Base-by-base conservation (phyloP, 2,113 vertebrate genomes). In the Toxotes jaculatrix region DNA sequence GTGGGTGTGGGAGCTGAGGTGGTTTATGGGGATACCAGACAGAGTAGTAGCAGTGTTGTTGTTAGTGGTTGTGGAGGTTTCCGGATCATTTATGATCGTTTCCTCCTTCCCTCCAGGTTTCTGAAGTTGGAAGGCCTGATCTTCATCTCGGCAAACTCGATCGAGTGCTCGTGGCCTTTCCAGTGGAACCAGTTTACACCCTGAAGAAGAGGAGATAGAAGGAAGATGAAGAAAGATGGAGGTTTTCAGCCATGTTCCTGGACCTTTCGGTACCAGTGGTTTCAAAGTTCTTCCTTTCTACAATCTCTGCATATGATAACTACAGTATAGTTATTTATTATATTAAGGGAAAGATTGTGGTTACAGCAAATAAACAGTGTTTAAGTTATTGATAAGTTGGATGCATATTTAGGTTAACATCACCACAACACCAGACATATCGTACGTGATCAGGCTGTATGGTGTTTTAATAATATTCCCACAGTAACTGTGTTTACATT, bases 181-280 rank as follows among this genome's bases (percentile, higher is more conserved):
- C 98, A 99, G 87, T 99, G 98, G 96, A 98, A 99, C 98, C 98
- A 99, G 95, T 99, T 99, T 21, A 99, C 95, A 0, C 98, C 98
- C 98, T 99, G 87, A 34, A 57, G 40, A 36, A 13, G 4, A 67
- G 14, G 42, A 21, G 19, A 49, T 7, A 1, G 8, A 42, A 4
- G 64, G 10, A 59, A 49, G 49, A 23, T 61, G n/a, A 55, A 32
- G 32, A 56, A 16, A 53, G 11, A 14, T 9, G 27, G 23, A 40
- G 62, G 45, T n/a, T 5, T 19, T 51, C 13, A n/a, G 6, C 23
- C 17, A 7, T 19, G 17, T 62, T 38, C 34, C 7, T 32, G 43
- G 27, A 27, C 27, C 17, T 16, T 49, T 5, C 45, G 19, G 16
- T 49, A 49, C 16, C 14, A 49, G 7, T 19, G 16, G 5, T 49